phyloP scores from a whole-genome alignment of 2,113 vertebrate genomes.

The Ammodytes marinus region DNA sequence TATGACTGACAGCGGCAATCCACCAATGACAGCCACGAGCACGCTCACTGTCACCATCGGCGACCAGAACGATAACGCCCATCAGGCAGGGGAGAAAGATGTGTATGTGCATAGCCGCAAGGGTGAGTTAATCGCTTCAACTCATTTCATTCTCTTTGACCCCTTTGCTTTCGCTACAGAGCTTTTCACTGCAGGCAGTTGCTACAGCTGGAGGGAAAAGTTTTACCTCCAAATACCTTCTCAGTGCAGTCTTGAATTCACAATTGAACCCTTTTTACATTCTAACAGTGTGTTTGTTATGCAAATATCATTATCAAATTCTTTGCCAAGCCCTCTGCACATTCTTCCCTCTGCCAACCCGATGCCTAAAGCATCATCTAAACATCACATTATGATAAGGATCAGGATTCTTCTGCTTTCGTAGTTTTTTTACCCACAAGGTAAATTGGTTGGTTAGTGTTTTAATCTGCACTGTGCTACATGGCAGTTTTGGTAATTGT shows the following conservation, averaged over 20 bases:
- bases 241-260: constrained; percentile 62
- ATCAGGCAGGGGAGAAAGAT: constrained; percentile 88
- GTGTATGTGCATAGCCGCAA: constrained; percentile 86
- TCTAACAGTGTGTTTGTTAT: constrained; percentile 62
- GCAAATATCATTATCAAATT: constrained; percentile 59
- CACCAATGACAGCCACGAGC: constrained; percentile 88
- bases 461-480: constrained; percentile 63
- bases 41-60: constrained; percentile 89
- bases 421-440: constrained; percentile 32
- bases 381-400: constrained; percentile 60
- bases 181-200: constrained; percentile 37
- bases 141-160: constrained; percentile 34
- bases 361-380: constrained; percentile 50
- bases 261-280: constrained; percentile 57
- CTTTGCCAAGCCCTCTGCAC: constrained; percentile 43
- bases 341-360: constrained; percentile 24
- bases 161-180: constrained; percentile 32
- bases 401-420: constrained; percentile 36
- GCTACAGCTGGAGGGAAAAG: constrained; percentile 41
- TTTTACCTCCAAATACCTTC: constrained; percentile 52
- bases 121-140: constrained; percentile 80
- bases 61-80: constrained; percentile 92
- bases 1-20: constrained; percentile 89
- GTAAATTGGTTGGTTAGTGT: constrained; percentile 56
- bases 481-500: constrained; percentile 72